Evolutionary conservation across 2,113 vertebrate genomes (phyloP), one percentile per base, ranked within the genome.

Genomic region (Antechinus flavipes): DNA sequence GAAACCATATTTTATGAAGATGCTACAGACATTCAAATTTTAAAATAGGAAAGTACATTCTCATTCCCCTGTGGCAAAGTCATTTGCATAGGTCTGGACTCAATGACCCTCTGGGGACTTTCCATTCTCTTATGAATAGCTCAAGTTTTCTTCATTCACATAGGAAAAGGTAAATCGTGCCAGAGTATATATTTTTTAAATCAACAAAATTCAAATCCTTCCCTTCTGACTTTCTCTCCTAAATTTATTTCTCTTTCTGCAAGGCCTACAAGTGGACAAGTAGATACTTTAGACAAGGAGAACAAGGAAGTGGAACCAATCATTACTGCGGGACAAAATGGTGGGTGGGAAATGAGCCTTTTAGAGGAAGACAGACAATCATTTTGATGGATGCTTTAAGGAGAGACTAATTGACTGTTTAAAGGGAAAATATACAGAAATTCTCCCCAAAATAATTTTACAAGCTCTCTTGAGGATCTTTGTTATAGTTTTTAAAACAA

Each of bases 61-160:
- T 50, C 26, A 90, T 90, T 14, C 46, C 30, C 90, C 2, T 19
- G 91, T 50, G 53, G 93, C 56, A 90, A 91, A 61, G 46, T 54
- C 90, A 93, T 91, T 92, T 50, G 53, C 42, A 76, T 91, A 94
- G 61, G 93, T 50, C 47, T 92, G 19, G 53, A 54, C 22, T 30
- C 8, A 92, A 50, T 92, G 53, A 91, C 26, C 89, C 93, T 97
- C 58, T 90, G 55, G 93, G 90, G 35, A 49, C 23, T 61, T 93
- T 93, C 96, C 54, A 94, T 95, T 93, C 58, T 11, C 53, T 91
- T 56, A 91, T 95, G 96, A 96, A 95, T 95, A 54, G 55, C 55
- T 84, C 95, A 58, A 91, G 58, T 95, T 89, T 90, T 53, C 8
- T 12, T 61, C 53, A 7, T 46, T 56, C 42, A 50, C 52, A 92